Evolutionary conservation across 1,140 invertebrate species (phyloP).

Genomic region (Drosophila novamexicana): DNA sequence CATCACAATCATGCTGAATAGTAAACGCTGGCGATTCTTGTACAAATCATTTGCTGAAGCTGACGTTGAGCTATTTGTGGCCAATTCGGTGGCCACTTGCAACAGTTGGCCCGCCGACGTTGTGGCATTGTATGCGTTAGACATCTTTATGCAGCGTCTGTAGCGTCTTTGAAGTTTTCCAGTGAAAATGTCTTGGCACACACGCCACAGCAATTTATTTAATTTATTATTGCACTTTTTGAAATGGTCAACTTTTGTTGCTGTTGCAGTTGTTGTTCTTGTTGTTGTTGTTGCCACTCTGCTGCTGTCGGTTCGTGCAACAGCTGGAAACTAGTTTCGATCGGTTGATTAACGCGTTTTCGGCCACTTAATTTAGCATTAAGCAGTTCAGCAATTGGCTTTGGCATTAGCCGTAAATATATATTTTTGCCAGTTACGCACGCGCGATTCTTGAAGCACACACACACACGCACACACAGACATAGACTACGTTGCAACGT

Average conservation of each 20-base stretch:
- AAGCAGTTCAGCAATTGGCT: conserved; percentile 5
- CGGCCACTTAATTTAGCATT: conserved; percentile 13
- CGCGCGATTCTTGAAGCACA: too few relatives aligned
- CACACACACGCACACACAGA: neutral
- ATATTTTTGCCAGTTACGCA: neutral
- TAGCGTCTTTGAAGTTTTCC: conserved; percentile 2
- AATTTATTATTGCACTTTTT: neutral
- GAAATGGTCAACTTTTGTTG: conserved; percentile 3
- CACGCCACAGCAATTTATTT: conserved; percentile 12
- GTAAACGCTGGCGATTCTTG: conserved; percentile 50
- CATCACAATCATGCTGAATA: conserved; percentile 61
- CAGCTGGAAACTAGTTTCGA: conserved; percentile 47
- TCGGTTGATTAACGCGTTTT: conserved; percentile 7
- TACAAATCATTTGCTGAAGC: conserved; percentile 42
- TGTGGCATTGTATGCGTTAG: conserved; percentile 26
- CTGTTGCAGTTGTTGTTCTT: too few relatives aligned
- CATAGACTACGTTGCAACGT: conserved; percentile 22
- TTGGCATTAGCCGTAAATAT: conserved; percentile 2
- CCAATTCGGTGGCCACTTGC: conserved; percentile 9
- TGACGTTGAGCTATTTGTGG: neutral
- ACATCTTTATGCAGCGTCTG: conserved; percentile 15
- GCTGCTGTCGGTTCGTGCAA: conserved; percentile 5
- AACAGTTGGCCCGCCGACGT: conserved; percentile 39
- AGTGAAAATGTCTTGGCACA: conserved; percentile 37
- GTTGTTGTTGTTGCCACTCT: conserved; percentile 11